These are phyloP conservation scores for Tetragnatha montana DNA, from an alignment of 2,888 invertebrate species.

Conservation along the genomic window DNA sequence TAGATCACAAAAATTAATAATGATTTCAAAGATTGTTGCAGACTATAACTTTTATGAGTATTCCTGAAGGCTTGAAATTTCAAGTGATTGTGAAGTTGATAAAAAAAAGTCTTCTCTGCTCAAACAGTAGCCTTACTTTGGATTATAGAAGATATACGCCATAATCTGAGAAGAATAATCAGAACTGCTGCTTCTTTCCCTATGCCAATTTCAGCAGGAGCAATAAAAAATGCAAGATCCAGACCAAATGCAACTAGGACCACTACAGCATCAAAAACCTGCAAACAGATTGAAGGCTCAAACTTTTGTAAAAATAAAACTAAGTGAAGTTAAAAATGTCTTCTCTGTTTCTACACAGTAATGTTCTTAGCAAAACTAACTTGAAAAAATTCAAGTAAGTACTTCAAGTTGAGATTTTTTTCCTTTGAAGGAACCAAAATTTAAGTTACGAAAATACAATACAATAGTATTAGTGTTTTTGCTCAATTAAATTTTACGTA, in stretches of 20 bases:
- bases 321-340: not conserved
- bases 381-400: not conserved
- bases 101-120: not conserved
- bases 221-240: slow-evolving; percentile 71
- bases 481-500: slow-evolving; percentile 18
- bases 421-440: not conserved
- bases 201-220: slow-evolving; percentile 60
- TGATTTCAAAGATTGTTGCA: no score
- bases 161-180: slow-evolving; percentile 72
- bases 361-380: not conserved
- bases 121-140: slow-evolving; percentile 63
- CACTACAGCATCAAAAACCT: slow-evolving; percentile 73
- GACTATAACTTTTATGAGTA: no score
- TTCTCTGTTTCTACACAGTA: not conserved
- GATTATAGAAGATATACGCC: slow-evolving; percentile 72
- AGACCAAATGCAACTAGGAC: slow-evolving; percentile 72
- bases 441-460: not conserved
- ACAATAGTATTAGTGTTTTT: not conserved
- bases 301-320: not conserved
- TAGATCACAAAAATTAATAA: no score
- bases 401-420: not conserved
- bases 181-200: slow-evolving; percentile 72
- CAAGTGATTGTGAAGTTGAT: not conserved
- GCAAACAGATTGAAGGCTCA: slow-evolving; percentile 8
- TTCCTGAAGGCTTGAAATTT: no score